Conservation (phyloP, 2,797 vertebrate genomes). For the Parauchenoglanis punctatus region DNA sequence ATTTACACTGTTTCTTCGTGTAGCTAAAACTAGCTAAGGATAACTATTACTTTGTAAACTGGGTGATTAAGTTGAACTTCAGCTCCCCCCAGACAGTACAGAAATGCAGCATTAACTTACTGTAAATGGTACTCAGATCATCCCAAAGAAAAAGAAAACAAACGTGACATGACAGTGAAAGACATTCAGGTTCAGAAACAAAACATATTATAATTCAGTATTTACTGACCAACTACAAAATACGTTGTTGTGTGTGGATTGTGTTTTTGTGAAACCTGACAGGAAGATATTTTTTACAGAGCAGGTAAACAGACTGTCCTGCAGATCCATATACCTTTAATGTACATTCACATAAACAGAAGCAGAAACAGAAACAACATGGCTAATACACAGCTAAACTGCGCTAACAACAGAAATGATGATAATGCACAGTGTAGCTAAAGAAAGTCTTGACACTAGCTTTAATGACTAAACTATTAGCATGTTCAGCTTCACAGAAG, state of each 20-base stretch:
- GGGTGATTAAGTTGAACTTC: neutral
- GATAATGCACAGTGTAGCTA: neutral
- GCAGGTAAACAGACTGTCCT: constrained; percentile 80
- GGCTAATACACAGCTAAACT: constrained; percentile 7
- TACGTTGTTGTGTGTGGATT: neutral
- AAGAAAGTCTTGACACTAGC: neutral
- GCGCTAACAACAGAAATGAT: constrained; percentile 14
- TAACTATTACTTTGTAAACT: neutral
- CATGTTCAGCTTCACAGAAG: neutral
- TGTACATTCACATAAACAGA: constrained; percentile 59
- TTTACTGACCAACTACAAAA: neutral
- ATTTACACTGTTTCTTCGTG: neutral
- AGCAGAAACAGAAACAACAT: constrained; percentile 24
- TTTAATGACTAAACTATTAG: neutral
- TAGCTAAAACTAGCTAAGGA: neutral
- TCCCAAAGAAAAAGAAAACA: neutral
- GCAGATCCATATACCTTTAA: constrained; percentile 81
- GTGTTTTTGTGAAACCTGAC: constrained; percentile 52
- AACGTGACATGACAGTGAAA: neutral
- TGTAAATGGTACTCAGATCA: neutral
- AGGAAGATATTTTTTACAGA: constrained; percentile 57
- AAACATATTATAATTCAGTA: neutral
- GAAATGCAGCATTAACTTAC: neutral
- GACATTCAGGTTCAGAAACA: neutral
- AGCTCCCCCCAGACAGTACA: neutral